phyloP scores from a whole-genome alignment of 2,113 vertebrate species.

The Tenrec ecaudatus region DNA sequence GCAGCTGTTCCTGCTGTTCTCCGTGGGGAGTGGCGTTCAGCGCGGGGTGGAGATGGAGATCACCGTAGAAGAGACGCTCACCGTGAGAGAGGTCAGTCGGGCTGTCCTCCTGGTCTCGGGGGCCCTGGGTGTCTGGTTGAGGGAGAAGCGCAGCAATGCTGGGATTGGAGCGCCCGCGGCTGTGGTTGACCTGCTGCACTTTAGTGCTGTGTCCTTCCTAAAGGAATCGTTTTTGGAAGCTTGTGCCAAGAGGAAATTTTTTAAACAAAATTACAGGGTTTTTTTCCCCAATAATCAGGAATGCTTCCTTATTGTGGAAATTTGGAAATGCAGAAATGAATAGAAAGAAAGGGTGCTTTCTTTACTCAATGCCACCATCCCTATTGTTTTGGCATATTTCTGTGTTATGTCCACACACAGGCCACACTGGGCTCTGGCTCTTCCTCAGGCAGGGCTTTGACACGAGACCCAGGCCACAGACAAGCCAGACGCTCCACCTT shows the following conservation, averaged over 20 bases:
- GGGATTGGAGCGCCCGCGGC: not conserved
- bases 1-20: conserved; percentile 94
- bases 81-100: conserved; percentile 91
- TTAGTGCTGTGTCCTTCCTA: not conserved
- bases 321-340: not conserved
- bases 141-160: not conserved
- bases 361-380: not conserved
- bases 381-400: no score
- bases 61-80: conserved; percentile 89
- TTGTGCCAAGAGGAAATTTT: not conserved
- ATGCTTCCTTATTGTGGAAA: not conserved
- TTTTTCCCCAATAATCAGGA: not conserved
- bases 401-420: not conserved
- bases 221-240: not conserved
- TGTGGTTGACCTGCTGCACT: not conserved
- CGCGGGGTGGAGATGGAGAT: conserved; percentile 91
- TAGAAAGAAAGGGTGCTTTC: not conserved
- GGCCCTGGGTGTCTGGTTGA: no score
- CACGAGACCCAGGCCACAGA: no score
- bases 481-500: no score
- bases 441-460: not conserved
- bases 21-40: conserved; percentile 87
- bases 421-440: not conserved
- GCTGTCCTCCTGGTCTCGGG: not conserved
- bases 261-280: not conserved